Evolutionary conservation across 2,888 invertebrate genomes (phyloP).

Genomic region (Nephrocerus scutellatus): DNA sequence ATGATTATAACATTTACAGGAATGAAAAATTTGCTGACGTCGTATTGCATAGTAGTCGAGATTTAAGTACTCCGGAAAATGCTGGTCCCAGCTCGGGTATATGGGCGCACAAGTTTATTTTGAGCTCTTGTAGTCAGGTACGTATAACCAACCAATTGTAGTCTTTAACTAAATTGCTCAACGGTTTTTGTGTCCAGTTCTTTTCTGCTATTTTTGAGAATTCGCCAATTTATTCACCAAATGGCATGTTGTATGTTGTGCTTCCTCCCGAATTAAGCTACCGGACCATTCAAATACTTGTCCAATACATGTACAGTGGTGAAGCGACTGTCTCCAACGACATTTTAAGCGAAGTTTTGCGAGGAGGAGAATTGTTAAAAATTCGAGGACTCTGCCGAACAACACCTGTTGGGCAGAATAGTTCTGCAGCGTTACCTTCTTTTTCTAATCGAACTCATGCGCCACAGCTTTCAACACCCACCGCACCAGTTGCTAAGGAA

Average conservation of each 20-base stretch:
- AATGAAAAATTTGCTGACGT: conserved; percentile 80
- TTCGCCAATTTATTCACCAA: conserved; percentile 40
- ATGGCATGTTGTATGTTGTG: conserved; percentile 59
- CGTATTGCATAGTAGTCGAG: conserved; percentile 59
- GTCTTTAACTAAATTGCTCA: background rate
- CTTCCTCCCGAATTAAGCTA: conserved; percentile 75
- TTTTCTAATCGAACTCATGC: conserved; percentile 31
- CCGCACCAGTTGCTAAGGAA: conserved; percentile 3
- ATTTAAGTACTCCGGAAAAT: conserved; percentile 46
- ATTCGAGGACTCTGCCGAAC: conserved; percentile 73
- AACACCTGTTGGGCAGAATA: too few species aligned
- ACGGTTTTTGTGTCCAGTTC: conserved; percentile 28
- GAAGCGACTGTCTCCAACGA: conserved; percentile 76
- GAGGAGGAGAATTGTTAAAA: conserved; percentile 74
- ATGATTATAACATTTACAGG: conserved; percentile 43
- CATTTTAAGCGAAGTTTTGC: conserved; percentile 69
- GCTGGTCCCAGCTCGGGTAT: conserved; percentile 68
- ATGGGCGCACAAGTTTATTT: conserved; percentile 76
- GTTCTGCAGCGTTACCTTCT: too few species aligned
- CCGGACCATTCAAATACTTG: conserved; percentile 70
- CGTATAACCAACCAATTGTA: conserved; percentile 8
- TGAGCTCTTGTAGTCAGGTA: conserved; percentile 70
- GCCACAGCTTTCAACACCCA: conserved; percentile 6
- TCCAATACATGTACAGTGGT: conserved; percentile 81
- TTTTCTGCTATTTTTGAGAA: conserved; percentile 47